Base-by-base conservation (phyloP, 2,797 vertebrate genomes). In the Clarias laeviceps region DNA sequence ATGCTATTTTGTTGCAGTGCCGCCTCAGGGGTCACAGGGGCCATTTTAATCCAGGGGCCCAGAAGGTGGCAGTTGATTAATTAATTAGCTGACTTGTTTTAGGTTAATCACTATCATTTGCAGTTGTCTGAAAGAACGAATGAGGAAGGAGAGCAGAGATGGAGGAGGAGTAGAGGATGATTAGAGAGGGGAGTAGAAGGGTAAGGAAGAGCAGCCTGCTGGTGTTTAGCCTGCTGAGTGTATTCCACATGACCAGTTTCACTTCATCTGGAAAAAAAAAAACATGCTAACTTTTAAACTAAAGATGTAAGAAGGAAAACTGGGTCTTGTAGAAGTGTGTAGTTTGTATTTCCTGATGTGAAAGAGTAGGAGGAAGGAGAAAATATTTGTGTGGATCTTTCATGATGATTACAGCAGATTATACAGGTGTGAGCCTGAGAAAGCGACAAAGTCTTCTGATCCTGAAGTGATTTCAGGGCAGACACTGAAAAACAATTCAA, bases 31-130 rank as follows among this genome's bases (percentile, higher is more conserved):
- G 84, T 89, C 90, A 88, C 34, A 59, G 82, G 56, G 86, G 86
- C 70, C 88, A 87, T 64, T 87, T 88, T 85, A 86, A 89, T 87
- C 85, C 87, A 90, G 83, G 88, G 78, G 82, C 77, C 68, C 83
- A 83, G 82, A 90, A 88, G 64, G 84, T 77, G 80, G 59, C 65
- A 69, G 86, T 85, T 88, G 86, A 90, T 91, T 89, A 86, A 89
- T 89, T 88, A 89, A 89, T 91, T 91, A 80, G 34, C 59, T 86
- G 82, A 82, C 85, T 84, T 83, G 80, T 87, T 80, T 32, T 70
- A 84, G 82, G 85, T 88, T 88, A 89, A 88, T 90, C 82, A 79
- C 62, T 82, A 82, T 66, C 81, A 50, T 37, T 81, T 82, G 73
- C 57, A n/a, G 56, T 70, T 72, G 82, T 84, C 77, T 64, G 78